Conservation (phyloP, 92 coral and sea anemone genomes). For the Palythoa caribaeorum region DNA sequence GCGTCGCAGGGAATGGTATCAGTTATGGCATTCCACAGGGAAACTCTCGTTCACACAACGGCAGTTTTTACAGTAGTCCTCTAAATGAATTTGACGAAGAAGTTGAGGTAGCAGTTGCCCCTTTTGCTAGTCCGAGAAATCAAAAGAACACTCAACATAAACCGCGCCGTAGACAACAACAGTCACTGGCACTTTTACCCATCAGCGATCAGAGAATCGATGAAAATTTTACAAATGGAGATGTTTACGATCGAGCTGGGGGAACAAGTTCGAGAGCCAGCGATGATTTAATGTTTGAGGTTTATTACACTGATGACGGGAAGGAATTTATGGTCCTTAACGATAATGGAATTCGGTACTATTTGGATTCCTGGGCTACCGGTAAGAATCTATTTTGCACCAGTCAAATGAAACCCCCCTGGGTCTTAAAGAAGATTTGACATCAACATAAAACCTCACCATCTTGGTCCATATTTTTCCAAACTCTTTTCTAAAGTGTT, state of each 20-base stretch:
- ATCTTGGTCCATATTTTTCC: too few species aligned
- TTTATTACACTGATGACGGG: conserved; percentile 69
- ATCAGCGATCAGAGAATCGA: background rate
- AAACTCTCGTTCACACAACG: conserved; percentile 3
- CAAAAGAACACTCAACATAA: background rate
- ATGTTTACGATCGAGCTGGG: background rate
- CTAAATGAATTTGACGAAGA: conserved; percentile 38
- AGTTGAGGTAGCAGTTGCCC: conserved; percentile 18
- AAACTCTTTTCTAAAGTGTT: too few species aligned
- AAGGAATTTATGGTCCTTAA: conserved; percentile 76
- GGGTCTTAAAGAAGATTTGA: too few species aligned
- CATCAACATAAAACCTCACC: too few species aligned
- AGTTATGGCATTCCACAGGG: conserved; percentile 4
- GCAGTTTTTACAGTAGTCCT: background rate
- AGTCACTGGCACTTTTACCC: background rate
- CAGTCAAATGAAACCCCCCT: too few species aligned
- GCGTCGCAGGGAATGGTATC: background rate
- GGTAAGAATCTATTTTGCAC: conserved; percentile 43
- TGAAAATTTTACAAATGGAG: background rate
- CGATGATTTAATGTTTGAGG: conserved; percentile 81
- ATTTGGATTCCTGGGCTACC: conserved; percentile 81
- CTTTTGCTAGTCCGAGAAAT: background rate
- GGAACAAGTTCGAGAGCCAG: background rate
- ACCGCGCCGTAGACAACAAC: background rate
- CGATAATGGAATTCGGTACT: conserved; percentile 74